Conservation (phyloP, 1,140 invertebrate species). For the Sitophilus oryzae region DNA sequence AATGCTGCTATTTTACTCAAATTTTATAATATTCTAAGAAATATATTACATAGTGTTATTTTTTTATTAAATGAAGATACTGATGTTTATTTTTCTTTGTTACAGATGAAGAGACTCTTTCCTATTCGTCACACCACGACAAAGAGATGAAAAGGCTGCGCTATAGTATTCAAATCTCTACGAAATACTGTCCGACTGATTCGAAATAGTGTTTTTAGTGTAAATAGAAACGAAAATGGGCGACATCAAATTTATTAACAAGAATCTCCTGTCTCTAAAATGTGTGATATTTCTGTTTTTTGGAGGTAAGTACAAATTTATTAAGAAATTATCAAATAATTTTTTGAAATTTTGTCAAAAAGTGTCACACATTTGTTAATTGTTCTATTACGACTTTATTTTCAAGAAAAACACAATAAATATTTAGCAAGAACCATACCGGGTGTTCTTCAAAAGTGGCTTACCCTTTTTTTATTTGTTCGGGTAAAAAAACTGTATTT, state of each 20-base stretch:
- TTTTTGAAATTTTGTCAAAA: too few species aligned
- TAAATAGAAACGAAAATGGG: constrained; percentile 3
- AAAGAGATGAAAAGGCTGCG: constrained; percentile 17
- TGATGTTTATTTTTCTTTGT: constrained; percentile 9
- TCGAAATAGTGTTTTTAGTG: not conserved
- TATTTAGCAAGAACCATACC: too few species aligned
- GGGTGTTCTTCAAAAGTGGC: too few species aligned
- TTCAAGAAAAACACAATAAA: too few species aligned
- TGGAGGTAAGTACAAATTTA: constrained; percentile 44
- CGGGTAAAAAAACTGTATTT: too few species aligned
- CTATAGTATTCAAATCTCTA: constrained; percentile 6
- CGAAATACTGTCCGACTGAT: not conserved
- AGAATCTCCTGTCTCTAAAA: constrained; percentile 50
- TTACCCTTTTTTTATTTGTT: too few species aligned
- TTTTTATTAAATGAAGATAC: too few species aligned
- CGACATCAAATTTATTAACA: constrained; percentile 18
- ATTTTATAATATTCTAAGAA: not conserved
- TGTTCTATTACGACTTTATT: too few species aligned
- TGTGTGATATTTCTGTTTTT: constrained; percentile 51
- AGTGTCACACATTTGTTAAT: too few species aligned
- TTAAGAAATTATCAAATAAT: too few species aligned
- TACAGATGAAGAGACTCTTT: constrained; percentile 8
- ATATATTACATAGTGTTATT: not conserved
- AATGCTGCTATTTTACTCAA: not conserved
- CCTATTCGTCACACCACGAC: not conserved